Conservation (phyloP, 2,797 vertebrate genomes). For the Girardinus metallicus region DNA sequence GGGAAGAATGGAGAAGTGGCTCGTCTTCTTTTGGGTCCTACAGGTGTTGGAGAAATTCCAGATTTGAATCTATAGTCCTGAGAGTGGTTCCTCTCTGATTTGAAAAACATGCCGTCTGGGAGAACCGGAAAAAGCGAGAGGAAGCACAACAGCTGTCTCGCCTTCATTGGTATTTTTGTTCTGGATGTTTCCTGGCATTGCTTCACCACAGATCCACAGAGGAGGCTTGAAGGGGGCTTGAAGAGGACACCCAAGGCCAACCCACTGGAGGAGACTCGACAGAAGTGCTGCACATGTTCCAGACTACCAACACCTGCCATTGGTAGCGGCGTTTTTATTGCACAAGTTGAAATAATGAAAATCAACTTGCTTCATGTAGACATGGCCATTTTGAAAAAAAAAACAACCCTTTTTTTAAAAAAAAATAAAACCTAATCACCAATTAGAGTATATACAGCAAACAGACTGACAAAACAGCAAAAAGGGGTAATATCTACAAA, state of each 20-base stretch:
- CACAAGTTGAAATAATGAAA: too few relatives aligned
- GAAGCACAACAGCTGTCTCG: constrained; percentile 10
- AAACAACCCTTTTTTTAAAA: too few relatives aligned
- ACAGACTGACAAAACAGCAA: too few relatives aligned
- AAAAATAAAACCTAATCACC: too few relatives aligned
- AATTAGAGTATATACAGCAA: too few relatives aligned
- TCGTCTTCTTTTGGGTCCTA: constrained; percentile 29
- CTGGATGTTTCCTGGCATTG: constrained; percentile 37
- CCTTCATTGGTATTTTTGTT: constrained; percentile 9
- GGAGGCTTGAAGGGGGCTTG: constrained; percentile 34
- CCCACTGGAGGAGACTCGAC: constrained; percentile 18
- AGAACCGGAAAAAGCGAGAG: not conserved
- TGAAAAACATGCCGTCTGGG: constrained; percentile 14
- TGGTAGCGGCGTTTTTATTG: constrained; percentile 1
- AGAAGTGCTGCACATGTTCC: constrained; percentile 32
- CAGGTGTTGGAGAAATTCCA: constrained; percentile 25
- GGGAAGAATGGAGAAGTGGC: constrained; percentile 44
- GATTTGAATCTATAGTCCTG: constrained; percentile 7
- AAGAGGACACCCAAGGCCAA: constrained; percentile 49
- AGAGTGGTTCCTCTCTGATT: constrained; percentile 17
- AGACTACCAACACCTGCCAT: constrained; percentile 34
- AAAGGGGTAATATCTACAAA: too few relatives aligned
- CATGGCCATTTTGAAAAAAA: too few relatives aligned
- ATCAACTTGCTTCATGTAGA: too few relatives aligned
- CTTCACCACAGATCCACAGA: constrained; percentile 16